These are phyloP conservation scores for Protonibea diacanthus DNA, from an alignment of 2,797 vertebrate genomes.

Conservation along the genomic window DNA sequence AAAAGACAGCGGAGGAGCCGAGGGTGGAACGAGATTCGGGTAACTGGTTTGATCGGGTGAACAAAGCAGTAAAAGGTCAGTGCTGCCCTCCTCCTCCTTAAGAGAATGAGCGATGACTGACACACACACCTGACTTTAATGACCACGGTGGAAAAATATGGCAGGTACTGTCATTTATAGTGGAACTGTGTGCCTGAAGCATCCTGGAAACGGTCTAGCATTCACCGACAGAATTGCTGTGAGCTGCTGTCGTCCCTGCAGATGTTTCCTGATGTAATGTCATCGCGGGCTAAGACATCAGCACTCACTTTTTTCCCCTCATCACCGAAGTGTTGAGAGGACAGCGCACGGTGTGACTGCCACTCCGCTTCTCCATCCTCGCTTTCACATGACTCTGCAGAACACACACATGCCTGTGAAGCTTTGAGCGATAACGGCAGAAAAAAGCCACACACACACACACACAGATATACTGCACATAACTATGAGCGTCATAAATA, in stretches of 20 bases:
- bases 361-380: conserved; percentile 9
- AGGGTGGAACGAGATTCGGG: background rate
- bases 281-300: background rate
- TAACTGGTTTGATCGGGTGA: background rate
- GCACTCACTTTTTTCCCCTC: background rate
- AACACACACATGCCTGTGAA: conserved; percentile 62
- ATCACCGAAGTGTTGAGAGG: conserved; percentile 2
- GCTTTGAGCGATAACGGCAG: conserved; percentile 26
- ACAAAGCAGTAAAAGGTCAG: too few species aligned
- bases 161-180: conserved; percentile 5
- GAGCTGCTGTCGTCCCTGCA: background rate
- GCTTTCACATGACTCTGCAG: conserved; percentile 51
- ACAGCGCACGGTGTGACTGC: conserved; percentile 23
- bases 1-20: background rate
- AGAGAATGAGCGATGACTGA: conserved; percentile 10
- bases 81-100: background rate
- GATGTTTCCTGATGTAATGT: background rate
- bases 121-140: conserved; percentile 1
- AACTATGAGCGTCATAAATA: background rate
- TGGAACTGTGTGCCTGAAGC: background rate
- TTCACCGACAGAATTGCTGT: background rate
- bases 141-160: conserved; percentile 4
- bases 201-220: background rate
- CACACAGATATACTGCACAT: background rate
- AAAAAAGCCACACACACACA: conserved; percentile 26